Conservation (phyloP, 2,113 vertebrate species). For the Lota lota region DNA sequence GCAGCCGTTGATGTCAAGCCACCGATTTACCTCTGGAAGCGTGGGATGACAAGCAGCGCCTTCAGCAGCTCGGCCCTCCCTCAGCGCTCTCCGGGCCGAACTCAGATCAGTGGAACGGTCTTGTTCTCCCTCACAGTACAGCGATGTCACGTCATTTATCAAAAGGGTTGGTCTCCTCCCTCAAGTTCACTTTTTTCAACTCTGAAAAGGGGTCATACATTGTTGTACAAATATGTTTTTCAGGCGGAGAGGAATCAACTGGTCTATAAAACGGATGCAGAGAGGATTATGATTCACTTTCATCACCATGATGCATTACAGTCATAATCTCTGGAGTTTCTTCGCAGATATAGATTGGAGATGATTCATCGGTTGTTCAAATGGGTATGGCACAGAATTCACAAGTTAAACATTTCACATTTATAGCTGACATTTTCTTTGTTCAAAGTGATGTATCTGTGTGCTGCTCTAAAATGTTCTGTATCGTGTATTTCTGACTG, state of each 20-base stretch:
- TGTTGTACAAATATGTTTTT: too few relatives aligned
- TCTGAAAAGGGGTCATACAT: too few relatives aligned
- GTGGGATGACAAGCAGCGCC: constrained; percentile 2
- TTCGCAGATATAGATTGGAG: constrained; percentile 1
- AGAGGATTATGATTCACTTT: constrained; percentile 5
- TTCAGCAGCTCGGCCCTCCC: not conserved
- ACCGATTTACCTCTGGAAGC: constrained; percentile 33
- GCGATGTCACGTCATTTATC: constrained; percentile 52
- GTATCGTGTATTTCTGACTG: constrained; percentile 16
- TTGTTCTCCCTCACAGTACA: constrained; percentile 53
- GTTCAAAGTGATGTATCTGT: constrained; percentile 35
- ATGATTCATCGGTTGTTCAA: constrained; percentile 13
- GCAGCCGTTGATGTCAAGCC: constrained; percentile 47
- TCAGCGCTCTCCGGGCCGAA: constrained; percentile 21
- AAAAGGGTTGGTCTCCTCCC: too few relatives aligned
- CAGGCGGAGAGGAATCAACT: too few relatives aligned
- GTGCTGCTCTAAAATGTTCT: constrained; percentile 21
- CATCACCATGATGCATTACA: constrained; percentile 30
- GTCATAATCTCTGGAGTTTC: not conserved
- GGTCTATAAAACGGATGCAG: too few relatives aligned
- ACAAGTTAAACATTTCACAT: not conserved
- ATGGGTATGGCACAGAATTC: not conserved
- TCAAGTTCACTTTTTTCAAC: too few relatives aligned
- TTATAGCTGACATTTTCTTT: constrained; percentile 16
- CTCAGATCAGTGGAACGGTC: constrained; percentile 32